Evolutionary conservation across 2,888 invertebrate genomes (phyloP).

Genomic region (Lottia scabra): DNA sequence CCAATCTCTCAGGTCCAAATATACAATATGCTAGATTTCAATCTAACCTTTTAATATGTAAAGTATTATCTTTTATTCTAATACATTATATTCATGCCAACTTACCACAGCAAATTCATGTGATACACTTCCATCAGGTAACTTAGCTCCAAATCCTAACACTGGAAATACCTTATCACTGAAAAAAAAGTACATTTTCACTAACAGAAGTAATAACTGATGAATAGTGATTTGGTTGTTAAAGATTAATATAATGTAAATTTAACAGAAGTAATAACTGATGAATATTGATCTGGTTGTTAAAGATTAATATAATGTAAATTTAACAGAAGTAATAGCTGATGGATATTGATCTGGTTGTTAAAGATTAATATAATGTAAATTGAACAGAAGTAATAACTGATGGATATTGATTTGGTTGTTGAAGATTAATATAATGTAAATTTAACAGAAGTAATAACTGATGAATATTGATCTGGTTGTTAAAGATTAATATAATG

Average conservation of each 20-base stretch:
- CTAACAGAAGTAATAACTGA: constrained; percentile 69
- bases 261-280: constrained; percentile 62
- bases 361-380: constrained; percentile 69
- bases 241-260: constrained; percentile 69
- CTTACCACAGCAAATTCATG: constrained; percentile 72
- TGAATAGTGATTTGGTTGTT: constrained; percentile 71
- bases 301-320: too few species aligned
- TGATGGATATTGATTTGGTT: constrained; percentile 71
- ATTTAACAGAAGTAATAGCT: constrained; percentile 69
- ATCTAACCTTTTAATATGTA: too few species aligned
- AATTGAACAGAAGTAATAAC: constrained; percentile 59
- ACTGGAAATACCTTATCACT: constrained; percentile 73
- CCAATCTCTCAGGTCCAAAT: too few species aligned
- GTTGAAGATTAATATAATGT: too few species aligned
- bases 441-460: too few species aligned
- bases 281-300: constrained; percentile 70
- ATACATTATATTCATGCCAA: not conserved
- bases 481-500: too few species aligned
- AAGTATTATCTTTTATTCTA: too few species aligned
- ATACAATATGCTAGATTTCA: too few species aligned
- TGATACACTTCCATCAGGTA: constrained; percentile 71
- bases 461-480: too few species aligned
- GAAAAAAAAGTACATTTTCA: constrained; percentile 39
- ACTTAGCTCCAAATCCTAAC: constrained; percentile 73
- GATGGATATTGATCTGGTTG: constrained; percentile 71